Conservation (phyloP, 2,888 invertebrate genomes). For the Ceramica pisi region DNA sequence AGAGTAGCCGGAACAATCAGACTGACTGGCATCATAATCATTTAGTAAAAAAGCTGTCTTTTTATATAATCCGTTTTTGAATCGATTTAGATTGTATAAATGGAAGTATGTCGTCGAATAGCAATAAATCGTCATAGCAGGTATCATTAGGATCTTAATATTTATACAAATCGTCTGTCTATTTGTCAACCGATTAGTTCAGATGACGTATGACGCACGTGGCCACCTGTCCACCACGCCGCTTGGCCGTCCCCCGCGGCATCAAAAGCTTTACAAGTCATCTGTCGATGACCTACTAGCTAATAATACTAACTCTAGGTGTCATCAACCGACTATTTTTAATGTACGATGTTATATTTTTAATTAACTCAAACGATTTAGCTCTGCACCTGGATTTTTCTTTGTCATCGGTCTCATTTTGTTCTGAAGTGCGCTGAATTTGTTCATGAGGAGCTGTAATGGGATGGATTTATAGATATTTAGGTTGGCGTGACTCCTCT, state of each 20-base stretch:
- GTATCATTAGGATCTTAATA: conserved; percentile 23
- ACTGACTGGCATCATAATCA: no score
- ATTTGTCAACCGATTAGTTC: conserved; percentile 57
- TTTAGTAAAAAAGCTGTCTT: no score
- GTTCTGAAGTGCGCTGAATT: background rate
- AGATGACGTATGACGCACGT: conserved; percentile 42
- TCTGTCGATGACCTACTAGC: conserved; percentile 61
- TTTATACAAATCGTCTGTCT: conserved; percentile 33
- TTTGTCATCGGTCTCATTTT: conserved; percentile 33
- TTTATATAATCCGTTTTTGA: no score
- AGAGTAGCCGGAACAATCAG: no score
- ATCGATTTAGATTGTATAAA: background rate
- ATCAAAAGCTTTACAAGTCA: conserved; percentile 45
- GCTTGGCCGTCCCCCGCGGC: conserved; percentile 56
- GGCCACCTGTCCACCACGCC: conserved; percentile 52
- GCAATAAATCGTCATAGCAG: conserved; percentile 35
- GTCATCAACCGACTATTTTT: conserved; percentile 64
- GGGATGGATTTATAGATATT: background rate
- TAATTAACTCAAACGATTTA: conserved; percentile 19
- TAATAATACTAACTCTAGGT: conserved; percentile 57
- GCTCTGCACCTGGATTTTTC: conserved; percentile 31
- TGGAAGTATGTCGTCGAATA: background rate
- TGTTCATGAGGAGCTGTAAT: background rate
- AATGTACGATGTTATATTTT: conserved; percentile 43
- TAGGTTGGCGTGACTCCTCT: background rate